These are phyloP conservation scores for Bemisia tabaci DNA, from an alignment of 1,140 invertebrate species.

Conservation along the genomic window DNA sequence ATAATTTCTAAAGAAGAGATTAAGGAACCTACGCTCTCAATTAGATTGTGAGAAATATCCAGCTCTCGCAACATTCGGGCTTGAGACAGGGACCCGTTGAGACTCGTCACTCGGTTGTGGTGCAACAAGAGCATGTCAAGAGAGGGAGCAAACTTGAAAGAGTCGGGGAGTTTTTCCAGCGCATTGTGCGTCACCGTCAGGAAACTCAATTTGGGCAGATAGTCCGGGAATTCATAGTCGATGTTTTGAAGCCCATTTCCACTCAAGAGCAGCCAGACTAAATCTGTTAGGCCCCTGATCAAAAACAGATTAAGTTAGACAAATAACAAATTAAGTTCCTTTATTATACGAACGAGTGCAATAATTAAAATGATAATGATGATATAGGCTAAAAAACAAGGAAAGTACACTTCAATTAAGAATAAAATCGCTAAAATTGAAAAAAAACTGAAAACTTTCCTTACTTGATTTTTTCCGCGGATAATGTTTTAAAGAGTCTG, in stretches of 20 bases:
- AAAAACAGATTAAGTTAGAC: background rate
- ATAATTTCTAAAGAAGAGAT: too few species aligned
- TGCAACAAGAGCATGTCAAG: conserved; percentile 54
- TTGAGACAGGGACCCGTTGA: conserved; percentile 53
- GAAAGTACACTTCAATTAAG: too few species aligned
- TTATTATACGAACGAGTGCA: too few species aligned
- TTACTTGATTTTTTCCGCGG: too few species aligned
- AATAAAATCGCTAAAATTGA: too few species aligned
- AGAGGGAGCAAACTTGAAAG: conserved; percentile 46
- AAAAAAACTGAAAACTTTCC: too few species aligned
- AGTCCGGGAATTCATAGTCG: conserved; percentile 54
- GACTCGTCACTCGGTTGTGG: conserved; percentile 47
- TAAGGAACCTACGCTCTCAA: conserved; percentile 49
- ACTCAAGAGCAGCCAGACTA: conserved; percentile 64
- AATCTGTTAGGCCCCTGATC: conserved; percentile 43
- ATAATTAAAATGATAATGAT: too few species aligned
- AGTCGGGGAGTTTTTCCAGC: conserved; percentile 48
- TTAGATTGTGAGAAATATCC: conserved; percentile 52
- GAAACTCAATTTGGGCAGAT: conserved; percentile 42
- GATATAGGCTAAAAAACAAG: too few species aligned
- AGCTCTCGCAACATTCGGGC: conserved; percentile 46
- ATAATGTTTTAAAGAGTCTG: too few species aligned
- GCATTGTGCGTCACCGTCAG: conserved; percentile 57
- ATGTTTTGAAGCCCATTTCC: conserved; percentile 53
- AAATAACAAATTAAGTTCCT: background rate